Evolutionary conservation across 2,888 invertebrate species (phyloP), one percentile per base, ranked within the genome.

Genomic region (Alloscopus bannaensis): DNA sequence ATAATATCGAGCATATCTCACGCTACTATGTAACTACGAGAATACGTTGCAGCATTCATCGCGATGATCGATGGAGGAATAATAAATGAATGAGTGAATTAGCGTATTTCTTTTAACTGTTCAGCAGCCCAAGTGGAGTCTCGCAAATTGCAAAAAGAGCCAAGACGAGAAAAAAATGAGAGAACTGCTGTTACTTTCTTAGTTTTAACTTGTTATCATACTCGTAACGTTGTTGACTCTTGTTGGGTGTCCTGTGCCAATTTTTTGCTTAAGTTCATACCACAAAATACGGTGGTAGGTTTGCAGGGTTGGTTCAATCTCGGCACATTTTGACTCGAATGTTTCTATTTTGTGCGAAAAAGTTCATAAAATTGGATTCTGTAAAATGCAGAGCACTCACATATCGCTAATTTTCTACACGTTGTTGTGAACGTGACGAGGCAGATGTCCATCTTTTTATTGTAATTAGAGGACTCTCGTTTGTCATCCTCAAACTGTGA

Each of bases 161-260:
- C 71, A 72, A 72, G n/a, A n/a, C n/a, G n/a, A n/a, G 72, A 73
- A 73, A 20, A 26, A 16, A 6, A 36, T 36, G 36, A 73, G 40
- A 59, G n/a, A 65, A 73, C 72, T 72, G n/a, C n/a, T n/a, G 72
- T 72, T 72, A 59, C 65, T 73, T 73, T 73, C 66, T 73, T 66
- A 65, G 65, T 59, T 62, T 71, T 64, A 36, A 50, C 60, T 31
- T 45, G 57, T 64, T 57, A 72, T 72, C 64, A 72, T 3, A 36
- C 8, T 6, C 36, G 36, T 6, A 36, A 36, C 13, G 45, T 45
- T 45, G 72, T 72, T 72, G 72, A 73, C 73, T 72, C 55, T 66
- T 29, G 65, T 59, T 42, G 60, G 62, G 72, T 72, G 72, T 72
- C 72, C 40, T 72, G 72, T 72, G 72, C 72, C 72, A 72, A 72